phyloP scores from a whole-genome alignment of 1,140 invertebrate genomes.

The Trachymyrmex septentrionalis region DNA sequence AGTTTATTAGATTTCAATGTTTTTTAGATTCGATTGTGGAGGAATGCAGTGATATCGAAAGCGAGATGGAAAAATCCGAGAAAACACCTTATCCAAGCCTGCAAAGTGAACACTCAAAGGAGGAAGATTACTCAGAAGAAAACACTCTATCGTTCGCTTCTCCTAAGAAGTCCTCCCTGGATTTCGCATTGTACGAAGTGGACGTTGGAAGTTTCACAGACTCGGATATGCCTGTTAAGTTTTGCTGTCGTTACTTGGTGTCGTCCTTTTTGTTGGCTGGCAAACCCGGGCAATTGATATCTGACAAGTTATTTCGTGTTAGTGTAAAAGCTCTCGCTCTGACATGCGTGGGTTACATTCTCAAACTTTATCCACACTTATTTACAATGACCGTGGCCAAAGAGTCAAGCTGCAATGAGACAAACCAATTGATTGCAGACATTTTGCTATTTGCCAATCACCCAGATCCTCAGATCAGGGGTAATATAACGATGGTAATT shows the following conservation, averaged over 20 bases:
- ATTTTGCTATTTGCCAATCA: constrained; percentile 91
- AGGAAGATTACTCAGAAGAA: constrained; percentile 73
- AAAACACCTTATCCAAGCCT: constrained; percentile 63
- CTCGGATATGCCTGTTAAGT: constrained; percentile 90
- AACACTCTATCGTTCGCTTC: constrained; percentile 67
- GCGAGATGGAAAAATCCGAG: constrained; percentile 74
- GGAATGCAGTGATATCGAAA: constrained; percentile 75
- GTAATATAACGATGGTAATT: constrained; percentile 90
- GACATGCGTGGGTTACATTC: constrained; percentile 90
- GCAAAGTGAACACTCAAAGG: constrained; percentile 64
- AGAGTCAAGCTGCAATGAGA: constrained; percentile 72
- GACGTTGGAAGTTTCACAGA: constrained; percentile 90
- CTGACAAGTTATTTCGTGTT: constrained; percentile 91
- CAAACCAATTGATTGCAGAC: constrained; percentile 89
- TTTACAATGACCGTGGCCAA: constrained; percentile 86
- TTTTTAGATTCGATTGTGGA: constrained; percentile 74
- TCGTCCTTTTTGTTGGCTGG: constrained; percentile 93
- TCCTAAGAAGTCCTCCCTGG: constrained; percentile 68
- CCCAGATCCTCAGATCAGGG: constrained; percentile 94
- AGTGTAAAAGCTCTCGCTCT: constrained; percentile 94
- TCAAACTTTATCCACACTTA: constrained; percentile 91
- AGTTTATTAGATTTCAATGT: constrained; percentile 5
- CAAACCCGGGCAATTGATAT: constrained; percentile 87
- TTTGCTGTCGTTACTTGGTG: constrained; percentile 91
- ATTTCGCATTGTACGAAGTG: constrained; percentile 83